Percentiles rank a stretch among this genome's conserved stretches.
These are phyloP conservation scores for Setophaga coronata DNA, from an alignment of 2,113 vertebrate species.

Conservation along the genomic window DNA sequence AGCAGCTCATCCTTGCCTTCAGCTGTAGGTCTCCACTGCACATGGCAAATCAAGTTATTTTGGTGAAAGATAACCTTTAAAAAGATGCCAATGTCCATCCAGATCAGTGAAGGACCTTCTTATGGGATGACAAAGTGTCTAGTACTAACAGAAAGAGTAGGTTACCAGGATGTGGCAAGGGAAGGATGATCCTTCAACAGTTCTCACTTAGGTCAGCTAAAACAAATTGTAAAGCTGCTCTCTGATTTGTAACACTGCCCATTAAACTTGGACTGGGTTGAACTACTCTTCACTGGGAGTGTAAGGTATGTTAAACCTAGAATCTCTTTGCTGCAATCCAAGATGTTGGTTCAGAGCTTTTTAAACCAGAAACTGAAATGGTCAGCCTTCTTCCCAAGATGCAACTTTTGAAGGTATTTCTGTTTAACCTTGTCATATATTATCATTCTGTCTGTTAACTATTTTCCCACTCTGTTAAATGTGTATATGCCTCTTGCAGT, in stretches of 20 bases:
- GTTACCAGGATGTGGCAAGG: background rate
- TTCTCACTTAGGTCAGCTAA: background rate
- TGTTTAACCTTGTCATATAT: background rate
- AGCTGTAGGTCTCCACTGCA: background rate
- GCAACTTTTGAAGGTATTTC: background rate
- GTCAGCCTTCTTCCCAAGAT: background rate
- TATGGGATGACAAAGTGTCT: background rate
- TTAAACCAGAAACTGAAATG: background rate
- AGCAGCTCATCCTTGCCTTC: background rate
- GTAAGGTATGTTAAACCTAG: background rate
- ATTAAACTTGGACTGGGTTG: background rate
- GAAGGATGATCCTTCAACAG: background rate
- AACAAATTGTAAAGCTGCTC: background rate
- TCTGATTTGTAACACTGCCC: background rate
- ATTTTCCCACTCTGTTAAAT: background rate
- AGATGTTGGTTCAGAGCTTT: background rate
- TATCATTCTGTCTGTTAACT: background rate
- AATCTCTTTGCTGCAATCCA: background rate
- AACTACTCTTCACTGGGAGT: background rate
- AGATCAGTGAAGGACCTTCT: background rate
- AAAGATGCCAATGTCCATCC: background rate
- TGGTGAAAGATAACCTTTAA: background rate
- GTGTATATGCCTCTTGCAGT: background rate
- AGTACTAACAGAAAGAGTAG: background rate
- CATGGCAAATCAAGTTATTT: background rate